Conservation (phyloP, 2,888 invertebrate species). For the Sialis lutaria region DNA sequence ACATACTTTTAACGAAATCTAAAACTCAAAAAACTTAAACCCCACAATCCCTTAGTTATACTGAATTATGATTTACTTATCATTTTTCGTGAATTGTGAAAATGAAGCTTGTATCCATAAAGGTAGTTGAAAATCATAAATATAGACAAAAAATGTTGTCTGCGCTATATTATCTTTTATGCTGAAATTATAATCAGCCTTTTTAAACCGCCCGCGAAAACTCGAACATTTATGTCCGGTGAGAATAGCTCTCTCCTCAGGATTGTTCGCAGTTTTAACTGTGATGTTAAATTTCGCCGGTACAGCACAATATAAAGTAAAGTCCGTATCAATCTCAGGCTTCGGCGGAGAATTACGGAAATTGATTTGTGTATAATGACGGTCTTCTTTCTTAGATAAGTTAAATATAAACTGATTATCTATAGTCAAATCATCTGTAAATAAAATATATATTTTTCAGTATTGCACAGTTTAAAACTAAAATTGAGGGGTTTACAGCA, state of each 20-base stretch:
- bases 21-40: too few species aligned
- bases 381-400: constrained; percentile 90
- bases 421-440: constrained; percentile 80
- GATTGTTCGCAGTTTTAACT: constrained; percentile 50
- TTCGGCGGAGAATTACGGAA: constrained; percentile 90
- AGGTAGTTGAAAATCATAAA: constrained; percentile 92
- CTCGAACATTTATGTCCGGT: constrained; percentile 70
- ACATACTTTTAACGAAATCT: too few species aligned
- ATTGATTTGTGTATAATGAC: constrained; percentile 88
- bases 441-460: constrained; percentile 6
- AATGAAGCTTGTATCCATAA: constrained; percentile 94
- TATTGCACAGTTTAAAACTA: too few species aligned
- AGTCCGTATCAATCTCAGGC: constrained; percentile 83
- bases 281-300: constrained; percentile 82
- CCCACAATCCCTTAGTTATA: too few species aligned
- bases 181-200: constrained; percentile 89
- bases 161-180: constrained; percentile 75
- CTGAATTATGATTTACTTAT: too few species aligned
- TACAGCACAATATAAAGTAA: constrained; percentile 73
- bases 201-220: constrained; percentile 52
- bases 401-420: constrained; percentile 99
- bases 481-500: too few species aligned
- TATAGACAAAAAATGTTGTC: constrained; percentile 94
- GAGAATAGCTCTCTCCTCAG: constrained; percentile 48
- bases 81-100: constrained; percentile 80